These are phyloP conservation scores for Bubo bubo DNA, from an alignment of 2,113 vertebrate genomes.

Conservation along the genomic window DNA sequence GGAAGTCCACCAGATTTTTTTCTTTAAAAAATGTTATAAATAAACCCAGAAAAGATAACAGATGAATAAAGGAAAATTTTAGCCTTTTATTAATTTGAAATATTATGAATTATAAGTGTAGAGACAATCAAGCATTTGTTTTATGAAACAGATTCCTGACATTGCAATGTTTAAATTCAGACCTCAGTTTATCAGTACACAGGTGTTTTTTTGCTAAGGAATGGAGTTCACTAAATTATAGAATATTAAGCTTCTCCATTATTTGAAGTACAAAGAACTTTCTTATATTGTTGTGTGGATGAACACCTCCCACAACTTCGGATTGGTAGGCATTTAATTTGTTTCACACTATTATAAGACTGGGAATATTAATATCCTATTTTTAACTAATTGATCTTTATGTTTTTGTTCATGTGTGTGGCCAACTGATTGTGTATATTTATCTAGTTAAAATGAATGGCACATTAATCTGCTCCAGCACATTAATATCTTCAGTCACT, in stretches of 20 bases:
- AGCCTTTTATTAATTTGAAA: neutral
- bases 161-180: neutral
- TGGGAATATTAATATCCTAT: neutral
- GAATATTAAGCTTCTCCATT: neutral
- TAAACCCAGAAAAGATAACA: neutral
- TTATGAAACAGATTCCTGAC: neutral
- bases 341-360: neutral
- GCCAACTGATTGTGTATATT: neutral
- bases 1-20: neutral
- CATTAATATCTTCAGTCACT: neutral
- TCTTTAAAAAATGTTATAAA: neutral
- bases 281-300: neutral
- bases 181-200: neutral
- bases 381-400: neutral
- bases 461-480: neutral
- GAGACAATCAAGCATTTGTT: neutral
- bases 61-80: neutral
- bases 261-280: neutral
- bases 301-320: neutral
- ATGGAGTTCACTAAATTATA: neutral
- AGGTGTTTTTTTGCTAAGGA: neutral
- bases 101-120: neutral
- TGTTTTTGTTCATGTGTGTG: neutral
- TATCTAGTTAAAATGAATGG: neutral
- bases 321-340: neutral